Base-by-base conservation (phyloP, 2,888 invertebrate species). In the Candidula unifasciata region DNA sequence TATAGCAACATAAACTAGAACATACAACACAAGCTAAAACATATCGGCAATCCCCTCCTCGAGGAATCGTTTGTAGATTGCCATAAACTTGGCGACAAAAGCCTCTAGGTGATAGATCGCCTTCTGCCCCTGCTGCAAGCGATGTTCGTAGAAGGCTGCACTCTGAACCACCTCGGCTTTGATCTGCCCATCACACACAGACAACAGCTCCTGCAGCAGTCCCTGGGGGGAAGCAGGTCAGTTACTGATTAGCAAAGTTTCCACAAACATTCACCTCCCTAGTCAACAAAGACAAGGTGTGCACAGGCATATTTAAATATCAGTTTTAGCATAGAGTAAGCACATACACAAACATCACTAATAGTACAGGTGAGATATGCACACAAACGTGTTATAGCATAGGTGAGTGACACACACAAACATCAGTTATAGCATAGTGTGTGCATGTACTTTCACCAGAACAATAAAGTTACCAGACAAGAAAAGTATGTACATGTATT, bases 21-120 rank as follows among this genome's bases (percentile, higher is more conserved):
- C n/a, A n/a, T n/a, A n/a, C n/a, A n/a, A n/a, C n/a, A n/a, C n/a
- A n/a, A n/a, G n/a, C 91, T 86, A 92, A 85, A 92, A 93, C 52
- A 92, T 89, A 60, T 93, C 92, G 3, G 91, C 92, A 80, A 93
- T 91, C 44, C 91, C 91, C 90, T 96, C 96, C 92, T 97, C 97
- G 93, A 97, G 95, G 93, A 97, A 98, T 90, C 96, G 96, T 92
- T 97, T 97, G 93, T 98, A 98, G 89, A 97, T 96, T 60, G 96
- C 95, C 99, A 99, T 99, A 93, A 99, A 99, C 90, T 97, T 96
- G 0, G 98, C 98, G 77, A 98, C 96, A 95, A 99, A 99, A 3
- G 98, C 98, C 94, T 99, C 99, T 81, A 99, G 95, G 93, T 99
- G 99, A 92, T 98, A 98, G 90, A 99, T 98, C 35, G 97, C 96